Base-by-base conservation (phyloP, 1,140 invertebrate genomes). In the Aphaenogaster floridana region DNA sequence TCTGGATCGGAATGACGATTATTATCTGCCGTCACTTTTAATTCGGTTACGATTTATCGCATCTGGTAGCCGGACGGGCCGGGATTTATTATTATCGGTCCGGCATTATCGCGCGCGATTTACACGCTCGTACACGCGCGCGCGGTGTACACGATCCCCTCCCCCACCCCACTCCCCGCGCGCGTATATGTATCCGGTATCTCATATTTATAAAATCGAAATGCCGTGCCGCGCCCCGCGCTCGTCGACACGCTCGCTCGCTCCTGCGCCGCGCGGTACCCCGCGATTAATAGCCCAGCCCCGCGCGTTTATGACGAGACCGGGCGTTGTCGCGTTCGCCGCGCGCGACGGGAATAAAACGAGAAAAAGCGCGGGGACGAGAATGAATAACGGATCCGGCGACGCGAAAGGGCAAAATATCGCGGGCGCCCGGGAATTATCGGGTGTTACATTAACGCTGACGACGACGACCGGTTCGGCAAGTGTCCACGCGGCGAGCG, bases 121-220 rank as follows among this genome's bases (percentile, higher is more conserved):
- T 86, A 89, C 81, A 86, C 81, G 87, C 84, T 66, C 74, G 74
- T 89, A 85, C 61, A 83, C 78, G 54, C 61, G 68, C 77, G 77
- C 54, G 34, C 77, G 59, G n/a, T 48, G n/a, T 80, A 80, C 54
- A 21, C 36, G 64, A 21, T 68, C 36, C 17, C 7, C n/a, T 0
- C 17, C 36, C 7, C n/a, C 21, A 21, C 21, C 21, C 21, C 21
- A n/a, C n/a, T 0, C 21, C 21, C 5, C 45, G 28, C 72, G 13
- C 84, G 77, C 68, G 68, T 77, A 91, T 92, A 86, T 21, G 64
- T 83, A 83, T 68, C 54, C 88, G 77, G 63, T 76, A 50, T 86
- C 89, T 87, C 89, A 50, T 74, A 81, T 91, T 93, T 90, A 92
- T 91, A 87, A 91, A 91, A 91, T 87, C 90, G 89, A 68, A 72